Percentiles rank a stretch among this genome's conserved stretches.
Conservation (phyloP, 2,888 invertebrate genomes). For the Crocallis elinguaria region DNA sequence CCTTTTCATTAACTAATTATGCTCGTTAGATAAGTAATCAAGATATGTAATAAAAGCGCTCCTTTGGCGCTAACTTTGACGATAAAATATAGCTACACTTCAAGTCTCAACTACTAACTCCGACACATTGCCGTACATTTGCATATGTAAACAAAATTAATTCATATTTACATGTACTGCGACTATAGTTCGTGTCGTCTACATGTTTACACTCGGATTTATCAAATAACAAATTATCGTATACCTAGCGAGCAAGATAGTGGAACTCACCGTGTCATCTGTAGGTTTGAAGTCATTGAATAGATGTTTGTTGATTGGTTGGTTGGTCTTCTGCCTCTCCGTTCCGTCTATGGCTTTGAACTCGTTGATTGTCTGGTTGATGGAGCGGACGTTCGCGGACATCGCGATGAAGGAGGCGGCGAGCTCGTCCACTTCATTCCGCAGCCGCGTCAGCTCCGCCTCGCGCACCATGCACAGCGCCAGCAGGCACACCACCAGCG, state of each 20-base stretch:
- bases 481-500: conserved; percentile 62
- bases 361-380: conserved; percentile 70
- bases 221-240: conserved; percentile 24
- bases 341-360: conserved; percentile 50
- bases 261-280: conserved; percentile 73
- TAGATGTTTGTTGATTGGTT: neutral
- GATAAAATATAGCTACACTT: too few species aligned
- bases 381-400: conserved; percentile 64
- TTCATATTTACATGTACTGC: neutral
- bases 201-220: conserved; percentile 34
- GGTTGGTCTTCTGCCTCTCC: too few species aligned
- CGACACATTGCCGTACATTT: conserved; percentile 1
- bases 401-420: conserved; percentile 69
- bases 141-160: conserved; percentile 17
- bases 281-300: conserved; percentile 67
- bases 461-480: conserved; percentile 69
- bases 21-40: conserved; percentile 10
- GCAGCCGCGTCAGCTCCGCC: conserved; percentile 64
- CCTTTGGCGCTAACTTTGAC: too few species aligned
- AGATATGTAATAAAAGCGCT: too few species aligned
- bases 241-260: conserved; percentile 9
- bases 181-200: conserved; percentile 19
- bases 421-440: conserved; percentile 69
- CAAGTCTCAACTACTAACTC: too few species aligned
- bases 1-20: conserved; percentile 15